Conservation (phyloP, 1,140 invertebrate genomes). For the Helicoverpa armigera region DNA sequence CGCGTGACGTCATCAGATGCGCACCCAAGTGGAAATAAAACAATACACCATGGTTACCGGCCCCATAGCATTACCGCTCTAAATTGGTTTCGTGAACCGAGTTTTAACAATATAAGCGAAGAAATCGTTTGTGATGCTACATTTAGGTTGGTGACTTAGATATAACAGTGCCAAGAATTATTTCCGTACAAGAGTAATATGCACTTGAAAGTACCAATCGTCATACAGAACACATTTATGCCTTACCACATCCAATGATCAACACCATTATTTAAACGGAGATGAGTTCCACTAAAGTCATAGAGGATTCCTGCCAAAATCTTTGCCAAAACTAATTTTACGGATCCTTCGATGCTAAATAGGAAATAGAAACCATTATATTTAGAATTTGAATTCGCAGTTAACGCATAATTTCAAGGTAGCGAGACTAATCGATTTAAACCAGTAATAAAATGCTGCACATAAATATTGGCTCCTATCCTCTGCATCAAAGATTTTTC, state of each 20-base stretch:
- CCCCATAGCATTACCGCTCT: slow-evolving; percentile 57
- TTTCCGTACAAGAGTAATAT: slow-evolving; percentile 35
- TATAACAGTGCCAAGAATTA: slow-evolving; percentile 40
- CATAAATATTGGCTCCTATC: slow-evolving; percentile 6
- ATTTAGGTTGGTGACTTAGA: neutral
- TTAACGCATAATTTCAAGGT: slow-evolving; percentile 33
- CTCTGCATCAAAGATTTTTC: slow-evolving; percentile 26
- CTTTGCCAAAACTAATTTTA: neutral
- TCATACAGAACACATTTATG: slow-evolving; percentile 13
- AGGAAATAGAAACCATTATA: neutral
- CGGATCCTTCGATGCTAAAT: neutral
- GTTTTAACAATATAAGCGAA: slow-evolving; percentile 4
- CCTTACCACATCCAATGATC: neutral
- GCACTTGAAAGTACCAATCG: slow-evolving; percentile 20
- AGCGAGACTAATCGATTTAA: slow-evolving; percentile 18
- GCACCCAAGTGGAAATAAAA: slow-evolving; percentile 76
- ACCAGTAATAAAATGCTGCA: slow-evolving; percentile 22
- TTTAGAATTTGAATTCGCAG: neutral
- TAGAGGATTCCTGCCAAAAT: neutral
- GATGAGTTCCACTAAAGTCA: neutral
- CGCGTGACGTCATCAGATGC: slow-evolving; percentile 78
- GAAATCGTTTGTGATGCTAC: neutral
- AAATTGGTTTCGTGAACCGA: slow-evolving; percentile 8
- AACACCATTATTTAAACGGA: neutral
- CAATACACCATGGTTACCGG: slow-evolving; percentile 64